phyloP scores from a whole-genome alignment of 2,797 vertebrate species.

The Myotis findleyi region DNA sequence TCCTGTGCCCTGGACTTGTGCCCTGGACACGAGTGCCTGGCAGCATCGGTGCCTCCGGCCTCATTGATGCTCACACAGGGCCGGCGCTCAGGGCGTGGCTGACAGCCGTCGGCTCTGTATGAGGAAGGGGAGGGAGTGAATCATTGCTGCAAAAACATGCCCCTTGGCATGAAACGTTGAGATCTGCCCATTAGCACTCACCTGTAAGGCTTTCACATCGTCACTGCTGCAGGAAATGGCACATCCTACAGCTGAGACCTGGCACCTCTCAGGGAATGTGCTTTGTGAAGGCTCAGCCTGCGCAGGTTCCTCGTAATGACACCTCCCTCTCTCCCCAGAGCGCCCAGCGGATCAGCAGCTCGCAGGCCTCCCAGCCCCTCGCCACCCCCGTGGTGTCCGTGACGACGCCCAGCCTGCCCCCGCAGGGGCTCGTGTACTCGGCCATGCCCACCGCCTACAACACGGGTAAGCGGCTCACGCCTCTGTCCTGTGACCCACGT shows the following conservation, averaged over 20 bases:
- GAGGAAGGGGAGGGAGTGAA: not conserved
- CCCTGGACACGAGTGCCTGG: too few species aligned
- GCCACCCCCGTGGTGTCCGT: conserved; percentile 98
- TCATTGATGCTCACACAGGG: too few species aligned
- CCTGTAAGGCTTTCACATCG: conserved; percentile 47
- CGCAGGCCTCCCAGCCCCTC: conserved; percentile 94
- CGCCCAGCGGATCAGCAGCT: conserved; percentile 96
- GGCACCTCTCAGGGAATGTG: conserved; percentile 37
- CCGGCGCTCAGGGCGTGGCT: not conserved
- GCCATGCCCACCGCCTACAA: conserved; percentile 98
- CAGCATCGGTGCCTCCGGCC: too few species aligned
- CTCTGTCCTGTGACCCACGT: not conserved
- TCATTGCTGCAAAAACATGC: conserved; percentile 19
- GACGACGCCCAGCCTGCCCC: conserved; percentile 97
- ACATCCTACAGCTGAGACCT: conserved; percentile 45
- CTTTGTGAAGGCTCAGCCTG: not conserved
- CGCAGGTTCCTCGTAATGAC: too few species aligned
- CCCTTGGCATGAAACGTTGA: conserved; percentile 15
- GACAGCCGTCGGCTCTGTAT: not conserved
- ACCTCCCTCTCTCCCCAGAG: conserved; percentile 90
- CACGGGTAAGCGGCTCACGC: conserved; percentile 91
- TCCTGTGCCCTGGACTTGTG: not conserved
- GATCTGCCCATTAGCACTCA: conserved; percentile 47
- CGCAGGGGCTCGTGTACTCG: conserved; percentile 97
- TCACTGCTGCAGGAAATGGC: conserved; percentile 27